Conservation (phyloP, 2,888 invertebrate species). For the Brassicogethes aeneus region DNA sequence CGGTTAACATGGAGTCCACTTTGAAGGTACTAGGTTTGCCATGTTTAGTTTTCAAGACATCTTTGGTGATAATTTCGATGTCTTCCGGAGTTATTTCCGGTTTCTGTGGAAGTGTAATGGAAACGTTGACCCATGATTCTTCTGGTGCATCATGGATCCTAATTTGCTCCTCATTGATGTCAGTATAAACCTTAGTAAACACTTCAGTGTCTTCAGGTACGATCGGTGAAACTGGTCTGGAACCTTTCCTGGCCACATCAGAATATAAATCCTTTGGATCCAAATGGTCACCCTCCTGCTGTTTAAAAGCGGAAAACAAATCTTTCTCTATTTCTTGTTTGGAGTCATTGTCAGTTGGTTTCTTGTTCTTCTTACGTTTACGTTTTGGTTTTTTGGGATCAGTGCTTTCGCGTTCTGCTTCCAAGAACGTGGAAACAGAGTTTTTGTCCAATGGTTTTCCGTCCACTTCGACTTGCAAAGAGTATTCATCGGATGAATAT, state of each 20-base stretch:
- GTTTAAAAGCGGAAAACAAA: constrained; percentile 27
- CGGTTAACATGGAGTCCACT: constrained; percentile 28
- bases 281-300: constrained; percentile 23
- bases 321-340: constrained; percentile 18
- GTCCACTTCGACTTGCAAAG: constrained; percentile 30
- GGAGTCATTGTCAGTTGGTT: constrained; percentile 14
- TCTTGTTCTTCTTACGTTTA: constrained; percentile 18
- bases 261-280: constrained; percentile 32
- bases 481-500: constrained; percentile 26
- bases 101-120: constrained; percentile 18
- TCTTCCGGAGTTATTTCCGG: constrained; percentile 16
- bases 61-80: constrained; percentile 22
- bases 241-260: constrained; percentile 28
- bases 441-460: constrained; percentile 24
- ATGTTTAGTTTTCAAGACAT: constrained; percentile 18
- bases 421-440: constrained; percentile 21
- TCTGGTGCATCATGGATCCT: constrained; percentile 8
- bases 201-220: constrained; percentile 19
- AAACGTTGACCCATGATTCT: constrained; percentile 19
- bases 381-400: constrained; percentile 20
- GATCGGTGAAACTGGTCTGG: constrained; percentile 29
- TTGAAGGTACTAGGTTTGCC: constrained; percentile 19
- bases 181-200: constrained; percentile 28
- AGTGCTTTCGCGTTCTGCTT: constrained; percentile 20
- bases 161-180: constrained; percentile 26